A percentile compares a stretch with the other conserved stretches of the same genome.
These are phyloP conservation scores for Ricordea florida DNA, from an alignment of 92 coral and sea anemone species.

Conservation along the genomic window DNA sequence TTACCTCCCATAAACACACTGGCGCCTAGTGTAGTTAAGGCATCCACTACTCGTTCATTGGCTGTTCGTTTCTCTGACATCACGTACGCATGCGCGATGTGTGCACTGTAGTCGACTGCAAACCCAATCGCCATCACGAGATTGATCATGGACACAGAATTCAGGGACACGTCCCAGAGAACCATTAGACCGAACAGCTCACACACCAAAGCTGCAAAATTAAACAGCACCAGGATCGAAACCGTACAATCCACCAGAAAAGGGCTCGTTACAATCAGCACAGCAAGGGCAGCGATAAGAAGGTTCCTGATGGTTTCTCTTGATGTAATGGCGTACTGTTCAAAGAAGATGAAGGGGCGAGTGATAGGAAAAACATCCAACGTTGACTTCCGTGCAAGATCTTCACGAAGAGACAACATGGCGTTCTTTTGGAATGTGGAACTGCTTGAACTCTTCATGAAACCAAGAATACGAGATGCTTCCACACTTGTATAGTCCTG, in stretches of 20 bases:
- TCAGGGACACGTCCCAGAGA: conserved; percentile 84
- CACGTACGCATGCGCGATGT: conserved; percentile 91
- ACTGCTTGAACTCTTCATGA: conserved; percentile 48
- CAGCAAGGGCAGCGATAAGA: conserved; percentile 69
- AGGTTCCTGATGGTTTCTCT: conserved; percentile 72
- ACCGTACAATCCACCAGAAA: conserved; percentile 67
- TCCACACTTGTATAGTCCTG: conserved; percentile 36
- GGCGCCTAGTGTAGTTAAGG: conserved; percentile 85
- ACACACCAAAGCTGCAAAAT: conserved; percentile 78
- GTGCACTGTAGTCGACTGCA: conserved; percentile 96
- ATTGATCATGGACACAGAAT: conserved; percentile 90
- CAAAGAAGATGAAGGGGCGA: conserved; percentile 68
- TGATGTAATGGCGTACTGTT: conserved; percentile 69
- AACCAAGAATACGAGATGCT: conserved; percentile 81
- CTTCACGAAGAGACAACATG: conserved; percentile 70
- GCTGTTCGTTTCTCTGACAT: conserved; percentile 54
- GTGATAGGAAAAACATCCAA: conserved; percentile 69
- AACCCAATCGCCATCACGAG: conserved; percentile 95
- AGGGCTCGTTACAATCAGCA: conserved; percentile 66
- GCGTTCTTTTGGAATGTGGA: conserved; percentile 63
- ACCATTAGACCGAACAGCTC: conserved; percentile 90
- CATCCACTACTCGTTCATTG: conserved; percentile 83
- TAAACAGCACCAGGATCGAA: conserved; percentile 63
- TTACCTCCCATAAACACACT: conserved; percentile 94
- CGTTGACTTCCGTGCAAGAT: conserved; percentile 41